Evolutionary conservation across 2,888 invertebrate genomes (phyloP), one percentile per base, ranked within the genome.

Genomic region (Leucoptera coffeella): DNA sequence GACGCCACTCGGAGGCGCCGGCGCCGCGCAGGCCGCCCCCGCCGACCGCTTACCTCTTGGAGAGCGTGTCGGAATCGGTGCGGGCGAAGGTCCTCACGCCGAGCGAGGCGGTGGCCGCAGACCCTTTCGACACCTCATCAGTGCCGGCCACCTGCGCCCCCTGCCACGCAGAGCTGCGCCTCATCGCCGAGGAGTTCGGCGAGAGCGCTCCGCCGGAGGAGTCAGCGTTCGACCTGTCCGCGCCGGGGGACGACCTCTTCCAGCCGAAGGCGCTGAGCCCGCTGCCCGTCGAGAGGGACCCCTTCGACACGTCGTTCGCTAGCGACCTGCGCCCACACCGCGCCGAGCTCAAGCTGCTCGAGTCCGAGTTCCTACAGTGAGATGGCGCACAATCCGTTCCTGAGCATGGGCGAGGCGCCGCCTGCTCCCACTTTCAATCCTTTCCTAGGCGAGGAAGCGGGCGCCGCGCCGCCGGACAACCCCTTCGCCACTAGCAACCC

Each of bases 111-210:
- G 30, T 7, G 25, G 44, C 47, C 2, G 45, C 53, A 14, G 90
- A 90, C 62, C 91, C 91, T 0, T 92, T 92, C 47, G 92, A 92
- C 46, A 92, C 92, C 1, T 86, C 90, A 0, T 86, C 90, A 0
- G 85, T 86, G 39, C 87, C 87, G 1, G 73, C 69, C 30, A 82
- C 85, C 43, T 78, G 87, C 28, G 64, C 77, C 26, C 88, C 87
- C 1, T 85, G 88, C 3, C 82, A 78, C 53, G 82, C 86, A 2
- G 89, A 89, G 50, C 61, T 89, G 7, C 85, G 83, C 47, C 53
- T 87, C 20, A 46, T 89, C 12, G 86, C 87, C 38, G 83, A 75
- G 47, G 87, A 87, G 46, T 67, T 88, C 30, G 81, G 82, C 38
- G 71, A 78, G 30, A 60, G 72, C 26, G 60, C 61, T 12, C 35